Evolutionary conservation across 2,888 invertebrate species (phyloP), one percentile per base, ranked within the genome.

Genomic region (Pasiphila rectangulata): DNA sequence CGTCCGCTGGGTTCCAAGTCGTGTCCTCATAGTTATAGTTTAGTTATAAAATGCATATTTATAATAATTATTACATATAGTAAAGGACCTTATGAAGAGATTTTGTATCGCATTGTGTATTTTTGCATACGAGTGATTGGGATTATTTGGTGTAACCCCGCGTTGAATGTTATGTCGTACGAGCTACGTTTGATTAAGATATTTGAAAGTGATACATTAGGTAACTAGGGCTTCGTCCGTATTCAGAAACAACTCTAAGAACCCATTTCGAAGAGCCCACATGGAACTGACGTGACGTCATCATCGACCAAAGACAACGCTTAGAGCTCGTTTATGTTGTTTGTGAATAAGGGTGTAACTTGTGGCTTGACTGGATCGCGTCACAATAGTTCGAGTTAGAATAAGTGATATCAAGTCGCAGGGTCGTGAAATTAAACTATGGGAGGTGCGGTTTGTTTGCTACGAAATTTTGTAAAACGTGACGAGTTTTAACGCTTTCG

Each of bases 31-130:
- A 73, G 69, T 42, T 63, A 38, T 68, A 72, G 64, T 61, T 57
- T 75, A 73, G 66, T 53, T 55, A 51, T 63, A 58, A n/a, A 68
- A 67, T 56, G 70, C 71, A 67, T 76, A 76, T 77, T 71, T 71
- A 72, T 72, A 69, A 63, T 63, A 32, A 47, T 30, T 32, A 44
- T 44, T 36, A 44, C 9, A 17, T 25, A 39, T 72, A 69, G 66
- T 58, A 52, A 63, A 63, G 63, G 63, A 71, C 75, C 76, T 73
- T 76, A 75, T 75, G 75, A 76, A 73, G 76, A 81, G 73, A 77
- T 81, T 81, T 79, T 79, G 77, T 76, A 76, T 72, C 59, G 76
- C 73, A 49, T 47, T 48, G 57, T 73, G 74, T 80, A 79, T 79
- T 77, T 79, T 79, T 79, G 73, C 77, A 76, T 71, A 71, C 66